phyloP scores from a whole-genome alignment of 2,888 invertebrate species.

The Drosophila diplacantha region DNA sequence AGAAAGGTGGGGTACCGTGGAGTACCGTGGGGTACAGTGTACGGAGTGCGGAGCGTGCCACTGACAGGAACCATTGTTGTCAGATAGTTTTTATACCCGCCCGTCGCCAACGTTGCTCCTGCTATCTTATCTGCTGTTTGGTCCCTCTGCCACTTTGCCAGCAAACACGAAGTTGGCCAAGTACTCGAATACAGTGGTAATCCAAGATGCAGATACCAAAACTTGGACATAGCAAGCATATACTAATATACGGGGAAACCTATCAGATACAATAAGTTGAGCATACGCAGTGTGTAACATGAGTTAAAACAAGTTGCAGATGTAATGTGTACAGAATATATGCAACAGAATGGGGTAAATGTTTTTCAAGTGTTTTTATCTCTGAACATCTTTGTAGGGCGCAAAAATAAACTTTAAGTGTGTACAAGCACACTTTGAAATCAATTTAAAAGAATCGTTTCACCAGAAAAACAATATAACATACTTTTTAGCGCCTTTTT shows the following conservation, averaged over 20 bases:
- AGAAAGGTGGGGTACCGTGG: not conserved
- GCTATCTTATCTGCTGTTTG: slow-evolving; percentile 52
- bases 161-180: slow-evolving; percentile 30
- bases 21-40: not conserved
- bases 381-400: not conserved
- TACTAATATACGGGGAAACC: not conserved
- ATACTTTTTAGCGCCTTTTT: not conserved
- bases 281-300: not conserved
- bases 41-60: slow-evolving; percentile 23
- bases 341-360: not conserved
- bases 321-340: too few species aligned
- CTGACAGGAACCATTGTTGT: slow-evolving; percentile 52
- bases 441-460: not conserved
- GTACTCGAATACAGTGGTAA: slow-evolving; percentile 32
- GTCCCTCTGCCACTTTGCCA: slow-evolving; percentile 51
- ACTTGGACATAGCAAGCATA: not conserved
- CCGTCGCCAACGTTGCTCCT: slow-evolving; percentile 4
- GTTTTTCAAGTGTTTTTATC: not conserved
- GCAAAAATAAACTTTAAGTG: not conserved
- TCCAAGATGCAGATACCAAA: slow-evolving; percentile 10
- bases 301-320: not conserved
- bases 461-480: too few species aligned
- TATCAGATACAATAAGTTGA: slow-evolving; percentile 5
- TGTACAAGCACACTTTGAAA: too few species aligned
- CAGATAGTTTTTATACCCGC: slow-evolving; percentile 21